Percentiles rank a stretch among this genome's conserved stretches.
Evolutionary conservation across 2,113 vertebrate genomes (phyloP).

Genomic region (Morone chrysops): DNA sequence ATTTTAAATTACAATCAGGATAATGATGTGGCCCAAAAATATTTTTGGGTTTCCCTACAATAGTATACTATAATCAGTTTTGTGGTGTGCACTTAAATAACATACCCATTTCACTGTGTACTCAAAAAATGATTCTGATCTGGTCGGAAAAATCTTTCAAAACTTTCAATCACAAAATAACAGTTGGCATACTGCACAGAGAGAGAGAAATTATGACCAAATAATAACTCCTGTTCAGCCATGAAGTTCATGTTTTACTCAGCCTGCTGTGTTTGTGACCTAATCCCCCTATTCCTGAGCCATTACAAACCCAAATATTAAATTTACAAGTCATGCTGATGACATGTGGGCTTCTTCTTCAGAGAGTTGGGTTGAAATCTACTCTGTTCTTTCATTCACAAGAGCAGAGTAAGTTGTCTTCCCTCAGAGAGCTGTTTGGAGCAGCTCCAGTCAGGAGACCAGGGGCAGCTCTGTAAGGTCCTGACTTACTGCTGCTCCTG

Average conservation of each 20-base stretch:
- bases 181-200: not conserved
- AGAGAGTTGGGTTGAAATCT: slow-evolving; percentile 9
- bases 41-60: not conserved
- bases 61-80: not conserved
- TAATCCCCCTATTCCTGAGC: not conserved
- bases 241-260: slow-evolving; percentile 3
- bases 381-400: slow-evolving; percentile 29
- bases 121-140: not conserved
- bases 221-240: not conserved
- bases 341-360: slow-evolving; percentile 29
- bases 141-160: not conserved
- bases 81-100: not conserved
- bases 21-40: not conserved
- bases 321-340: slow-evolving; percentile 34
- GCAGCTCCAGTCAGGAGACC: slow-evolving; percentile 66
- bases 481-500: slow-evolving; percentile 59
- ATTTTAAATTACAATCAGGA: not conserved
- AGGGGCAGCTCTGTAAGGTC: slow-evolving; percentile 56
- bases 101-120: not conserved
- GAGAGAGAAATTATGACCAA: not conserved
- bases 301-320: slow-evolving; percentile 19
- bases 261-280: slow-evolving; percentile 27
- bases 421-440: slow-evolving; percentile 53
- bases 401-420: slow-evolving; percentile 54
- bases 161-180: not conserved